These are phyloP conservation scores for Parazoanthus atlanticus DNA, from an alignment of 92 coral and sea anemone genomes.

Conservation along the genomic window DNA sequence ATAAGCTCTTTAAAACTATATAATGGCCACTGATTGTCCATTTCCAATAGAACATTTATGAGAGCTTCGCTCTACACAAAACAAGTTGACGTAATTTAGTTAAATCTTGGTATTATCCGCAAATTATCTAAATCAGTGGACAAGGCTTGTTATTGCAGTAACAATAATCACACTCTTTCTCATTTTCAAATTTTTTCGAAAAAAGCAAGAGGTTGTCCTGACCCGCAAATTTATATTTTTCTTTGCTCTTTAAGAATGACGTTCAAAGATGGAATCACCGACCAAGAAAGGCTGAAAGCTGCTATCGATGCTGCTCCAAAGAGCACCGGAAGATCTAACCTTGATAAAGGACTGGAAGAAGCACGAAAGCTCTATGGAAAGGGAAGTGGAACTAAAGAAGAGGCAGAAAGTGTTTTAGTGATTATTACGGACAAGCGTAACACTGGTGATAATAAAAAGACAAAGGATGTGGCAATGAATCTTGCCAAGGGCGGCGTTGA, in stretches of 20 bases:
- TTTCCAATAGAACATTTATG: background rate
- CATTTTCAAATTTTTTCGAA: too few species aligned
- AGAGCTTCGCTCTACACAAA: background rate
- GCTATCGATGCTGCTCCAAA: slow-evolving; percentile 46
- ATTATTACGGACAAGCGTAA: slow-evolving; percentile 32
- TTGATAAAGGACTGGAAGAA: slow-evolving; percentile 47
- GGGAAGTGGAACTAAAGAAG: background rate
- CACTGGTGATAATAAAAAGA: slow-evolving; percentile 2
- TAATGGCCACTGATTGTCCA: background rate
- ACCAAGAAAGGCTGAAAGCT: slow-evolving; percentile 37
- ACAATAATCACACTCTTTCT: background rate
- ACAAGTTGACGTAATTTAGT: too few species aligned
- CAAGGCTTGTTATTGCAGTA: too few species aligned
- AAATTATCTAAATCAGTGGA: too few species aligned
- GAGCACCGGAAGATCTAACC: slow-evolving; percentile 37
- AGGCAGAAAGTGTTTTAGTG: slow-evolving; percentile 16
- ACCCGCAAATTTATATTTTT: too few species aligned
- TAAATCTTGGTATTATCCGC: too few species aligned
- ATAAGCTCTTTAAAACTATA: too few species aligned
- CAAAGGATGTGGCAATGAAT: slow-evolving; percentile 14
- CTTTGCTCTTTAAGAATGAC: slow-evolving; percentile 1
- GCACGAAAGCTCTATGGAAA: slow-evolving; percentile 21
- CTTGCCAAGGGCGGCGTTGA: slow-evolving; percentile 37
- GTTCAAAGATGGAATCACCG: slow-evolving; percentile 44
- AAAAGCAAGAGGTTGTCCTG: too few species aligned